These are phyloP conservation scores for Imbricaverruca yamaguchii DNA, from an alignment of 2,888 invertebrate species.

Conservation along the genomic window DNA sequence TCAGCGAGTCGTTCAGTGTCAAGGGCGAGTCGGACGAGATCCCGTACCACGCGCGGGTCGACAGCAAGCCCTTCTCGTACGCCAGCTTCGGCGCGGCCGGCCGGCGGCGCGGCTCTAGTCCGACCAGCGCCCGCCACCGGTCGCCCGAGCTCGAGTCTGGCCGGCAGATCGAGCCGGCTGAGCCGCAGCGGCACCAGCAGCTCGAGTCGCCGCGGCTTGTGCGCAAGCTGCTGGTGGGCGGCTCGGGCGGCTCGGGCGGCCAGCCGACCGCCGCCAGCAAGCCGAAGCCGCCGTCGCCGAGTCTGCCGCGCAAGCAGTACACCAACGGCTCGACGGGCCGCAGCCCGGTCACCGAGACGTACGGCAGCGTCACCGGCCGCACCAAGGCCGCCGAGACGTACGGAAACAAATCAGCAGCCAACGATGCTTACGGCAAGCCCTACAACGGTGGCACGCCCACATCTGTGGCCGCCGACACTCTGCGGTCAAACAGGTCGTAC, in stretches of 20 bases:
- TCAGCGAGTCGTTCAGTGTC: slow-evolving; percentile 64
- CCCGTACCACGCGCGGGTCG: slow-evolving; percentile 84
- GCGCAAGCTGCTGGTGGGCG: slow-evolving; percentile 22
- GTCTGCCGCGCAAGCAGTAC: slow-evolving; percentile 3
- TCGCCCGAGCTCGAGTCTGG: neutral
- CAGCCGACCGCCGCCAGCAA: neutral
- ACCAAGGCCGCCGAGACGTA: neutral
- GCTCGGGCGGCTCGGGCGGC: neutral
- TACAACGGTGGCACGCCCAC: neutral
- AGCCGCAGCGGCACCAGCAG: slow-evolving; percentile 24
- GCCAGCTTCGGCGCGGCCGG: slow-evolving; percentile 46
- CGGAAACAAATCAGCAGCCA: neutral
- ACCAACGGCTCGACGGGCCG: neutral
- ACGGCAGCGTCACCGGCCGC: neutral
- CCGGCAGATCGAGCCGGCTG: neutral
- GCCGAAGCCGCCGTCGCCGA: neutral
- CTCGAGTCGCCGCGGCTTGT: slow-evolving; percentile 33
- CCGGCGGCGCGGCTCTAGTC: slow-evolving; percentile 29
- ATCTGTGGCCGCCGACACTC: slow-evolving; percentile 6
- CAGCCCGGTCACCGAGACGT: neutral
- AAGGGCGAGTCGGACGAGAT: slow-evolving; percentile 69
- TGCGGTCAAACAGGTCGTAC: slow-evolving; percentile 25
- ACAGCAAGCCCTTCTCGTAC: slow-evolving; percentile 83
- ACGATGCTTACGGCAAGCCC: neutral
- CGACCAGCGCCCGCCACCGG: slow-evolving; percentile 19